Evolutionary conservation across 2,113 vertebrate genomes (phyloP), one percentile per base, ranked within the genome.

Genomic region (Sinocyclocheilus rhinocerous): DNA sequence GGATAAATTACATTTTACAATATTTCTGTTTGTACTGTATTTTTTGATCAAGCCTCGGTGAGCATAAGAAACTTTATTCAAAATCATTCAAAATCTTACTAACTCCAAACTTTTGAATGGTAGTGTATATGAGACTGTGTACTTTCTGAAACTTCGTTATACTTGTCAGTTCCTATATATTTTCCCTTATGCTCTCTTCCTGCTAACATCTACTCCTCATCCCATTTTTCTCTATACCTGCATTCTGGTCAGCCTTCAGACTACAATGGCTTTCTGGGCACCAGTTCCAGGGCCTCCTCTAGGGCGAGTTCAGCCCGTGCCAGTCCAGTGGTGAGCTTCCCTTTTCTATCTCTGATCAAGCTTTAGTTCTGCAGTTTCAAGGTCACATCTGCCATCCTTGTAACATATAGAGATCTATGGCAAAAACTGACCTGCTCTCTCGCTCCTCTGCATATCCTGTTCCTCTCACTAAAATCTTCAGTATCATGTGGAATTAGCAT

Each of bases 261-360:
- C 85, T 96, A 95, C 92, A 94, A 96, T 59, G 92, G 95, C 59
- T 96, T 96, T 92, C 91, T 96, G 87, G 96, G 95, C 42, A 97
- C 97, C 2, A 88, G 96, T 90, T 98, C 97, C 79, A 95, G 97
- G 3, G 94, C 97, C 1, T 98, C 97, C 3, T 99, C 97, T 89
- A 96, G 97, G 92, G 96, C 97, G 90, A 97, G 97, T 90, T 98
- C 97, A 16, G 97, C 97, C 67, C 96, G 97, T n/a, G 97, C 97
- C 89, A 99, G 97, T 92, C 97, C 97, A 5, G 97, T 99, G 97
- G 97, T 99, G 96, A 99, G 97, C 94, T 85, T 73, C 76, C 33
- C 18, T 91, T 48, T 55, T 57, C 57, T 24, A 69, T 86, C 52
- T 36, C 84, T 48, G 20, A 26, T 70, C 78, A 29, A 67, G 55